Conservation (phyloP, 2,797 vertebrate genomes). For the Lerista edwardsae region DNA sequence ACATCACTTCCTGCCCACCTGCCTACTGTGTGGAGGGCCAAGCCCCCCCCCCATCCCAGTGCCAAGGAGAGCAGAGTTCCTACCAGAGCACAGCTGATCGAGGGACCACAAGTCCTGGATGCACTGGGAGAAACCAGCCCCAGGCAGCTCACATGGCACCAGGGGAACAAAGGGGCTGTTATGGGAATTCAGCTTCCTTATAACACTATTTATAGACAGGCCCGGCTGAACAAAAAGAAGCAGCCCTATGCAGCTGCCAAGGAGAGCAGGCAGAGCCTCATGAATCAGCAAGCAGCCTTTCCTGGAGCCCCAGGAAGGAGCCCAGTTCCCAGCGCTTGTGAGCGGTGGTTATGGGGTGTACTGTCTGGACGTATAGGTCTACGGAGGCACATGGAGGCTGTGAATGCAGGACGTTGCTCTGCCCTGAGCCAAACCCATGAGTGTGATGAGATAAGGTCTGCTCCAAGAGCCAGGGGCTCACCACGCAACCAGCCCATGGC, state of each 20-base stretch:
- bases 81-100: no score
- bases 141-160: background rate
- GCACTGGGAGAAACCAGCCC: background rate
- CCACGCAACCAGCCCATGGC: no score
- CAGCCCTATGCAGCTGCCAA: background rate
- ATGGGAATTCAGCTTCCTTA: background rate
- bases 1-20: background rate
- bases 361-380: background rate
- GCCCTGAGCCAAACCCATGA: no score
- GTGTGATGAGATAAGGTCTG: no score
- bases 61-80: background rate
- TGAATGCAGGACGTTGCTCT: no score
- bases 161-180: background rate
- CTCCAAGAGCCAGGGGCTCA: no score
- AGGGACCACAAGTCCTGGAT: background rate
- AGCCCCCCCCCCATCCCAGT: background rate
- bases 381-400: no score
- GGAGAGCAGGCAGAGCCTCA: background rate
- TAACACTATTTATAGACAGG: background rate
- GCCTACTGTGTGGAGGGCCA: background rate
- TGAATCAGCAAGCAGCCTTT: background rate
- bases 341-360: background rate
- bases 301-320: background rate
- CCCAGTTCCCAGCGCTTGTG: background rate
- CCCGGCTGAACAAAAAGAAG: background rate